A percentile compares a stretch with the other conserved stretches of the same genome.
Evolutionary conservation across 2,797 vertebrate genomes (phyloP).

Genomic region (Mastacembelus armatus): DNA sequence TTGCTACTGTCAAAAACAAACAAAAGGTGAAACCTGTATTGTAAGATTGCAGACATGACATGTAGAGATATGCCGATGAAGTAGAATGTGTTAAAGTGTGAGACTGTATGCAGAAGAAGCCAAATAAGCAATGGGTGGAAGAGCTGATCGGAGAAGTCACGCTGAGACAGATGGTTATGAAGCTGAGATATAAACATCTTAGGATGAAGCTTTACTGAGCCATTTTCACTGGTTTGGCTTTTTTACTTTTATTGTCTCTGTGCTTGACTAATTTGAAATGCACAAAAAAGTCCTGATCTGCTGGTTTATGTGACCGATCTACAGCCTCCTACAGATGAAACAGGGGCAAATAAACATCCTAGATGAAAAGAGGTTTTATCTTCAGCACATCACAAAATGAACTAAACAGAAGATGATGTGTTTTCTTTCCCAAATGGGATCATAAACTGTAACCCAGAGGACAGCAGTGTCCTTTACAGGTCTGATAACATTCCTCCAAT

Average conservation of each 20-base stretch:
- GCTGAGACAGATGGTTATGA: no score
- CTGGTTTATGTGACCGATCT: neutral
- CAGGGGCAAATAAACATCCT: neutral
- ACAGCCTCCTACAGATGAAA: neutral
- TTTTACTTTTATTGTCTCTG: no score
- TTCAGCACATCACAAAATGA: constrained; percentile 45
- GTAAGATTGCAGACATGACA: neutral
- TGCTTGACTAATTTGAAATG: no score
- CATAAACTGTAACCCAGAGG: constrained; percentile 35
- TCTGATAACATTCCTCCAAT: constrained; percentile 44
- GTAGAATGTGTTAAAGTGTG: no score
- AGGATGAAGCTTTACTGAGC: no score
- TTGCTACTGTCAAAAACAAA: neutral
- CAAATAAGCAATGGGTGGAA: no score
- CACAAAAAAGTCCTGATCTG: no score
- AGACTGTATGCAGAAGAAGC: no score
- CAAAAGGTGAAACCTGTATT: constrained; percentile 6
- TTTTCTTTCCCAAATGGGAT: constrained; percentile 1
- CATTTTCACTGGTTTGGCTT: no score
- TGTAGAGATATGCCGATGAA: neutral
- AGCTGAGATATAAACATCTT: no score
- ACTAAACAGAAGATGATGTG: constrained; percentile 8
- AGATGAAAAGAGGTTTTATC: neutral
- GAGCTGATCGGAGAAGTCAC: no score
- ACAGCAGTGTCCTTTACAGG: constrained; percentile 30